Conservation (phyloP, 2,797 vertebrate genomes). For the Sciaenops ocellatus region DNA sequence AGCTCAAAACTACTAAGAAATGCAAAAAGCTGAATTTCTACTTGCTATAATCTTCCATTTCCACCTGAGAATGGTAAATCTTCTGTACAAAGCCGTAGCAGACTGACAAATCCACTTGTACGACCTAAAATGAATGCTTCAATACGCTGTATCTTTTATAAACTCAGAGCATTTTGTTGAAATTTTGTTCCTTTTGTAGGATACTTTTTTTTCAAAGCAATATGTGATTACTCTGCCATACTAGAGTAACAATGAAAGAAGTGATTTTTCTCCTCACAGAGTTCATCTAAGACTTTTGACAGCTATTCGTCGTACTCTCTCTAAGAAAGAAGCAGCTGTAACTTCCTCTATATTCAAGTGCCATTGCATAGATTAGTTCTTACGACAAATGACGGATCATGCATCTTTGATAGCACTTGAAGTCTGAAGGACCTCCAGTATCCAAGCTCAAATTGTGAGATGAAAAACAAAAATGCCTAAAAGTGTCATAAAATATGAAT, state of each 20-base stretch:
- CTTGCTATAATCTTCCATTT: slow-evolving; percentile 65
- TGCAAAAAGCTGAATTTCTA: slow-evolving; percentile 58
- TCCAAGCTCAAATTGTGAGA: slow-evolving; percentile 8
- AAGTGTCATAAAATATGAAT: slow-evolving; percentile 36
- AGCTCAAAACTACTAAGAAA: slow-evolving; percentile 48
- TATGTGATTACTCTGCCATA: slow-evolving; percentile 21
- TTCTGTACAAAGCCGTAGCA: slow-evolving; percentile 55
- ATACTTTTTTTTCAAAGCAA: slow-evolving; percentile 7
- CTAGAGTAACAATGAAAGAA: slow-evolving; percentile 17
- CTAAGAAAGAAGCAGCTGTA: slow-evolving; percentile 55
- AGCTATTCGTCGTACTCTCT: slow-evolving; percentile 43
- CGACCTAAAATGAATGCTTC: slow-evolving; percentile 56
- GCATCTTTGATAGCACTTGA: slow-evolving; percentile 37
- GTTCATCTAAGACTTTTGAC: slow-evolving; percentile 42
- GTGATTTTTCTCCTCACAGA: slow-evolving; percentile 28
- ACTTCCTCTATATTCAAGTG: slow-evolving; percentile 43
- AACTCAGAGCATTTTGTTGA: slow-evolving; percentile 35
- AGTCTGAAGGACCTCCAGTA: slow-evolving; percentile 15
- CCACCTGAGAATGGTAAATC: slow-evolving; percentile 71
- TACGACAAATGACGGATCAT: slow-evolving; percentile 28
- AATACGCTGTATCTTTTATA: slow-evolving; percentile 47
- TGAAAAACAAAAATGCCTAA: background rate
- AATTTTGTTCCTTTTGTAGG: background rate
- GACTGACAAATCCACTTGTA: slow-evolving; percentile 67
- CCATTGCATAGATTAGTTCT: slow-evolving; percentile 46